Evolutionary conservation across 1,140 invertebrate genomes (phyloP).

Genomic region (Delia radicum): DNA sequence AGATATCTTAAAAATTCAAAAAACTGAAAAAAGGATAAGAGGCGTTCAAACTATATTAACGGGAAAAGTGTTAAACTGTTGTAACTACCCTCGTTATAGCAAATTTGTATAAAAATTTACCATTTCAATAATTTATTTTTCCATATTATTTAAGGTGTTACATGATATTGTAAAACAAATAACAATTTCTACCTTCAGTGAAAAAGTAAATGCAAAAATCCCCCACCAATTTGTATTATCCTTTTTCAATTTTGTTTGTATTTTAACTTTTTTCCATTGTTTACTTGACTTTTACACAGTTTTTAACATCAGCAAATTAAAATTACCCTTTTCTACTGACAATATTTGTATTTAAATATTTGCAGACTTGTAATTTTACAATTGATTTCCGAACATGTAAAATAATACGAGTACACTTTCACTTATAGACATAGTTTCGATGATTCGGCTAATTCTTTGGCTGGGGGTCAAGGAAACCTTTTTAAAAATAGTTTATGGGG

Average conservation of each 20-base stretch:
- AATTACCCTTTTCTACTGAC: background rate
- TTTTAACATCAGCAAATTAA: slow-evolving; percentile 1
- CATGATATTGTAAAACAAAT: slow-evolving; percentile 15
- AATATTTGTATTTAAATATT: too few species aligned
- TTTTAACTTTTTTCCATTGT: background rate
- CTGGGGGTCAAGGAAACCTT: slow-evolving; percentile 14
- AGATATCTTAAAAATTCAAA: too few species aligned
- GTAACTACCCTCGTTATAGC: background rate
- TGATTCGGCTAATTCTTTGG: background rate
- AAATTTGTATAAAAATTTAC: slow-evolving; percentile 17
- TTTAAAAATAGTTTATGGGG: background rate
- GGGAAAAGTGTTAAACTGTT: too few species aligned
- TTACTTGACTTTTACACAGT: slow-evolving; percentile 12
- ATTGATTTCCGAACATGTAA: slow-evolving; percentile 3
- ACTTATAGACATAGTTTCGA: background rate
- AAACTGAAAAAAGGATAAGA: too few species aligned
- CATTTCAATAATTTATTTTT: slow-evolving; percentile 13
- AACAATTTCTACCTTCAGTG: slow-evolving; percentile 4
- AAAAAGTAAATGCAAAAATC: slow-evolving; percentile 1
- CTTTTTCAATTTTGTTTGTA: background rate
- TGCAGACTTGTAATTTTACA: slow-evolving; percentile 5
- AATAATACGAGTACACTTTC: slow-evolving; percentile 9
- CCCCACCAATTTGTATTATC: background rate
- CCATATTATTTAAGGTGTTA: slow-evolving; percentile 13
- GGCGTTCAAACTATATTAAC: too few species aligned